Conservation (phyloP, 2,888 invertebrate species). For the Furcula furcula region DNA sequence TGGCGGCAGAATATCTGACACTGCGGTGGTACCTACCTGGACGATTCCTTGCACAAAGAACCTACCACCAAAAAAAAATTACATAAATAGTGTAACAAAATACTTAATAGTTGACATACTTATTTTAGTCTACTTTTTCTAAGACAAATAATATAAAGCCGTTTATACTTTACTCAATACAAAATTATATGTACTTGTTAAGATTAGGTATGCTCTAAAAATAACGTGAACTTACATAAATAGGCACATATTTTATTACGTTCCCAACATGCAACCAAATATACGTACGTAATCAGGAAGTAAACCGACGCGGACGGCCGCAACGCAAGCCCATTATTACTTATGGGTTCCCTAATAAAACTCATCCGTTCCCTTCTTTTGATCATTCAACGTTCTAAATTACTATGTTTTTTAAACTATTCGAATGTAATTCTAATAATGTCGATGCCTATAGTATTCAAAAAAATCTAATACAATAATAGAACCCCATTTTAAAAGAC, state of each 20-base stretch:
- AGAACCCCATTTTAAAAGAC: conserved; percentile 7
- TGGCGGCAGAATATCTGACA: too few relatives aligned
- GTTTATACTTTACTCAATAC: too few relatives aligned
- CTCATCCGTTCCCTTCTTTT: conserved; percentile 51
- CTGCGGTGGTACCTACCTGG: too few relatives aligned
- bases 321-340: conserved; percentile 42
- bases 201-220: background rate
- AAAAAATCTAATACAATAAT: conserved; percentile 7
- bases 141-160: too few relatives aligned
- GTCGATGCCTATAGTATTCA: too few relatives aligned
- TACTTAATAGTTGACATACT: too few relatives aligned
- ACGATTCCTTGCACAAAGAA: too few relatives aligned
- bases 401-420: conserved; percentile 5
- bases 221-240: background rate
- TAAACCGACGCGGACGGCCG: conserved; percentile 38
- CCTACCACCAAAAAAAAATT: too few relatives aligned
- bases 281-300: conserved; percentile 46
- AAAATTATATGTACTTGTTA: too few relatives aligned
- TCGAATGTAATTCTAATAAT: too few relatives aligned
- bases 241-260: background rate
- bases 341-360: conserved; percentile 54
- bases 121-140: too few relatives aligned
- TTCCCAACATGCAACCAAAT: conserved; percentile 19
- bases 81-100: too few relatives aligned
- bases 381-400: conserved; percentile 36